Base-by-base conservation (phyloP, 92 coral and sea anemone species). In the Diadumene lineata region DNA sequence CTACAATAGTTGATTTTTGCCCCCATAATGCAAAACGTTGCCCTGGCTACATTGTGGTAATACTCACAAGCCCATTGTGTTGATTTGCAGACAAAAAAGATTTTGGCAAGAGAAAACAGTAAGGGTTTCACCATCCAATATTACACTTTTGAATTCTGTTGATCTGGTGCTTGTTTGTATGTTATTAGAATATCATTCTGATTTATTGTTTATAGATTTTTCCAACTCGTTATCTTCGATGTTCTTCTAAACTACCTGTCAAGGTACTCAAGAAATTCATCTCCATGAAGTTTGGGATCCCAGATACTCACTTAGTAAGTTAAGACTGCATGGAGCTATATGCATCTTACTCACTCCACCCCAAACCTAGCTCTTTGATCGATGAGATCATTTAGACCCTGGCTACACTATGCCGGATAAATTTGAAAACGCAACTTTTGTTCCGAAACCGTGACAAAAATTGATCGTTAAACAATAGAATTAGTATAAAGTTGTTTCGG, bases 201-300 rank as follows among this genome's bases (percentile, higher is more conserved):
- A 38, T 68, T 34, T 23, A 24, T 19, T 56, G 28, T 34, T 56
- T 21, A 11, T 29, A 90, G 96, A 31, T 90, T 43, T 86, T 90
- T 29, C 96, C 96, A 24, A 90, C 96, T 53, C 91, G 96, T 11
- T 90, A 79, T 31, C 88, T 90, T 19, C 81, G 92, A 44, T 90
- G 96, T 31, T 83, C 96, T 23, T 79, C 90, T 13, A 31, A 65
- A n/a, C 70, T 90, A 70, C 85, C 96, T 15, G 89, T 90, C 3
- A 72, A 70, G 19, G 92, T 90, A 32, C 86, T 90, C 68, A 86
- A 86, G 77, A 90, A 90, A 44, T 88, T 90, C 50, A 66, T 90
- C 60, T 56, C 72, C 53, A 79, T 76, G 92, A 90, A 90, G 73
- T 90, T 90, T 75, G 81, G 87, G 34, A 88, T 90, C 63, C 90